Evolutionary conservation across 37 sponge, comb jelly and placozoan species (phyloP).

Genomic region (Oopsacas minuta): DNA sequence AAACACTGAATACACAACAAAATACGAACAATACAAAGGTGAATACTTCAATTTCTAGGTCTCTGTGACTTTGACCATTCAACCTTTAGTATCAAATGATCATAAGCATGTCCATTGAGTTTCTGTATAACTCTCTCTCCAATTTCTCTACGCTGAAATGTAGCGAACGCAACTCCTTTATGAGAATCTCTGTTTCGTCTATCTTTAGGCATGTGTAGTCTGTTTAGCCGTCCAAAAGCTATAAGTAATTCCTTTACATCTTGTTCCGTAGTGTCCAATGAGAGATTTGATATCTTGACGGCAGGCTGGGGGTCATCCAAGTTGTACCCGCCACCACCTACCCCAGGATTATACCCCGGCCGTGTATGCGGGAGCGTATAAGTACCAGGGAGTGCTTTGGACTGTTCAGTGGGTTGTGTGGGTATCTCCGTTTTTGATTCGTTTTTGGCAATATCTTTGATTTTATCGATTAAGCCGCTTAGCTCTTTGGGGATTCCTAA

Average conservation of each 20-base stretch:
- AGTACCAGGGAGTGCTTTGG: background rate
- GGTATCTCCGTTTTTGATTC: background rate
- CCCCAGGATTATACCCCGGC: background rate
- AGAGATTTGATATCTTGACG: constrained; percentile 6
- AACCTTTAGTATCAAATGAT: background rate
- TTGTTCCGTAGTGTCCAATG: constrained; percentile 7
- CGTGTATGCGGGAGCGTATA: background rate
- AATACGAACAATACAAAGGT: too few relatives aligned
- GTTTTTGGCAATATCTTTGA: background rate
- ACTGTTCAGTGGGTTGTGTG: background rate
- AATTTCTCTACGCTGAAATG: background rate
- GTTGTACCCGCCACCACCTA: background rate
- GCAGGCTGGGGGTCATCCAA: background rate
- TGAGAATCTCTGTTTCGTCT: background rate
- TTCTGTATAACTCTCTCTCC: background rate
- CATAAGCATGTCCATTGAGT: background rate
- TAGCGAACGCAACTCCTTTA: background rate
- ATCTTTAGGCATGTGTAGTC: constrained; percentile 6
- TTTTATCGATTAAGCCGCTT: background rate
- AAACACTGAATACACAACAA: too few relatives aligned
- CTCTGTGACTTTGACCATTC: background rate
- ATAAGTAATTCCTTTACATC: constrained; percentile 15
- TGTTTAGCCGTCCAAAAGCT: background rate
- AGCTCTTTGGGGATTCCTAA: background rate
- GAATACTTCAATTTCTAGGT: background rate